Conservation (phyloP, 2,888 invertebrate genomes). For the Andrena hattorfiana region DNA sequence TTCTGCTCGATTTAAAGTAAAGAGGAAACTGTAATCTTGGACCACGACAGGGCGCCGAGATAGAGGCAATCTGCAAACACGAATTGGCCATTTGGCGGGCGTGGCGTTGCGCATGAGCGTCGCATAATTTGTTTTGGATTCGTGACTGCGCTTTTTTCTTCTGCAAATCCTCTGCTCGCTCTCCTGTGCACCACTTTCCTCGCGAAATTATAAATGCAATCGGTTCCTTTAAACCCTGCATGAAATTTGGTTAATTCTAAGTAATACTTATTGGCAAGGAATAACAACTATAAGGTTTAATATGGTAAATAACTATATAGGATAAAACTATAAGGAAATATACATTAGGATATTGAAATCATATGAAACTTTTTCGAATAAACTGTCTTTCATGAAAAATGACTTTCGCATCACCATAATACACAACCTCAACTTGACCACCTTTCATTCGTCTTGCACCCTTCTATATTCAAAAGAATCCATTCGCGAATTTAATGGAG, state of each 20-base stretch:
- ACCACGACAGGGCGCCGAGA: slow-evolving; percentile 81
- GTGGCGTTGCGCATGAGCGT: slow-evolving; percentile 77
- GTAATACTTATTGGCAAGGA: no score
- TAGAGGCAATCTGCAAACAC: slow-evolving; percentile 84
- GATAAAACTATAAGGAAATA: no score
- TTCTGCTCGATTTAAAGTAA: slow-evolving; percentile 68
- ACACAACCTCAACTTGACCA: no score
- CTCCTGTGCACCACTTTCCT: slow-evolving; percentile 9
- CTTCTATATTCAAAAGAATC: no score
- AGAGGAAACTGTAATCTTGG: slow-evolving; percentile 82
- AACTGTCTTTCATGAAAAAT: no score
- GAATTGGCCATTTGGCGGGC: slow-evolving; percentile 84
- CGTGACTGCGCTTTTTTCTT: slow-evolving; percentile 70
- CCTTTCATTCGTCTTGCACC: no score
- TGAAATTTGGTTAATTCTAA: no score
- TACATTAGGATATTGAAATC: no score
- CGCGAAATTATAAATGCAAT: slow-evolving; percentile 15
- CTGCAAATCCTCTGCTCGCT: slow-evolving; percentile 58
- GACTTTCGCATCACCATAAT: no score
- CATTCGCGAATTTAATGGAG: not conserved
- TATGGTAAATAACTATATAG: no score
- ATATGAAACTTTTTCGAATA: no score
- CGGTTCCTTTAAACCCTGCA: slow-evolving; percentile 2
- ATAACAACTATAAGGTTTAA: no score
- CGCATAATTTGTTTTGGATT: slow-evolving; percentile 76